phyloP scores from a whole-genome alignment of 2,113 vertebrate species.

The Charadrius vociferus region DNA sequence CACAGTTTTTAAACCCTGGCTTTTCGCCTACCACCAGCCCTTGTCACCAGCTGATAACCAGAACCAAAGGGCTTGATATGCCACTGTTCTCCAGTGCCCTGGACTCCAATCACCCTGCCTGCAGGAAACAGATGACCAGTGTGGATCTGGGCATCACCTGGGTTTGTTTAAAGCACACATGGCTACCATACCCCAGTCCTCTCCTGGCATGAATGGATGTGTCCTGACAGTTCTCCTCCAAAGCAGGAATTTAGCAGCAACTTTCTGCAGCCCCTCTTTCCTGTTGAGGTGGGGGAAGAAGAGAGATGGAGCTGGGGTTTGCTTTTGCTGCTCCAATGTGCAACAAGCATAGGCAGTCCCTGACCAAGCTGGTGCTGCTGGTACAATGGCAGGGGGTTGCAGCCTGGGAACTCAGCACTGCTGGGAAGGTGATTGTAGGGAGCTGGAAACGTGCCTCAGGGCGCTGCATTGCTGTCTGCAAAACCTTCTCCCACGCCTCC shows the following conservation, averaged over 20 bases:
- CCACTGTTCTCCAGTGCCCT: neutral
- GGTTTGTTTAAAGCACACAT: neutral
- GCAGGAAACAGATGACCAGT: neutral
- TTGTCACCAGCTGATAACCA: neutral
- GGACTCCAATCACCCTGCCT: neutral
- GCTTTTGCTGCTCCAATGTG: rapidly evolving
- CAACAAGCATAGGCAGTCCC: rapidly evolving
- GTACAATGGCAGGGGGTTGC: neutral
- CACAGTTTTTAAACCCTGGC: neutral
- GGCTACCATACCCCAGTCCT: neutral
- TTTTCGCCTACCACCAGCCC: neutral
- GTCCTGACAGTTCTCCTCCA: neutral
- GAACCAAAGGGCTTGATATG: neutral
- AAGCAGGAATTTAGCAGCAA: neutral
- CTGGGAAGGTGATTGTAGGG: neutral
- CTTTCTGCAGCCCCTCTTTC: neutral
- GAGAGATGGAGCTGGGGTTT: neutral
- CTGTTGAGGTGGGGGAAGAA: rapidly evolving
- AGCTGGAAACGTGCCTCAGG: neutral
- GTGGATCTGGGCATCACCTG: neutral
- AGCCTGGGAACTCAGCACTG: rapidly evolving
- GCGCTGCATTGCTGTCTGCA: neutral
- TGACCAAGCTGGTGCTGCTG: neutral
- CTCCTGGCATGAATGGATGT: neutral
- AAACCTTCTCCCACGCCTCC: neutral